Conservation (phyloP, 2,888 invertebrate genomes). For the Arctia plantaginis region DNA sequence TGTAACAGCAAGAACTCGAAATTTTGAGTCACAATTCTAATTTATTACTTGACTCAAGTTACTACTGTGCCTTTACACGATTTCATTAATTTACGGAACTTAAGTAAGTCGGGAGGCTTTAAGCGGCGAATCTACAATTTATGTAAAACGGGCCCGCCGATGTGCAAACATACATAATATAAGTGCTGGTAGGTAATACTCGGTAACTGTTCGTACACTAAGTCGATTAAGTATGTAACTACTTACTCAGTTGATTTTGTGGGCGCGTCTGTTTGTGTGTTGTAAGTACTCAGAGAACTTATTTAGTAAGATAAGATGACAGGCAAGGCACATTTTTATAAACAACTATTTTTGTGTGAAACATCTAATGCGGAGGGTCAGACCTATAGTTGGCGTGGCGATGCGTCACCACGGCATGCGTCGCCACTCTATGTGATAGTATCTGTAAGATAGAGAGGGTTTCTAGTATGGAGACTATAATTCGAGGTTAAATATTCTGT, state of each 20-base stretch:
- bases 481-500: too few relatives aligned
- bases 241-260: conserved; percentile 44
- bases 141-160: conserved; percentile 76
- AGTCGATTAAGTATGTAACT: conserved; percentile 74
- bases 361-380: not conserved
- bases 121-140: conserved; percentile 69
- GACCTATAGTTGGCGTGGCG: not conserved
- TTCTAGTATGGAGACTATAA: too few relatives aligned
- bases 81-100: conserved; percentile 61
- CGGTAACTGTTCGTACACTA: conserved; percentile 66
- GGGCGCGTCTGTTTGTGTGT: conserved; percentile 33
- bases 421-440: too few relatives aligned
- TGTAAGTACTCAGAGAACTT: conserved; percentile 19
- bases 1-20: conserved; percentile 4
- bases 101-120: conserved; percentile 51
- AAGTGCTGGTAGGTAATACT: conserved; percentile 58
- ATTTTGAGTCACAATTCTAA: conserved; percentile 40
- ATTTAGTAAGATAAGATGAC: conserved; percentile 2
- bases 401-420: too few relatives aligned
- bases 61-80: conserved; percentile 47
- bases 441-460: too few relatives aligned
- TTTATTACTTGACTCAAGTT: conserved; percentile 45
- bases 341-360: not conserved
- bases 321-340: not conserved
- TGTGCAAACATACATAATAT: conserved; percentile 73